These are phyloP conservation scores for Copidosoma floridanum DNA, from an alignment of 1,140 invertebrate genomes.

Conservation along the genomic window DNA sequence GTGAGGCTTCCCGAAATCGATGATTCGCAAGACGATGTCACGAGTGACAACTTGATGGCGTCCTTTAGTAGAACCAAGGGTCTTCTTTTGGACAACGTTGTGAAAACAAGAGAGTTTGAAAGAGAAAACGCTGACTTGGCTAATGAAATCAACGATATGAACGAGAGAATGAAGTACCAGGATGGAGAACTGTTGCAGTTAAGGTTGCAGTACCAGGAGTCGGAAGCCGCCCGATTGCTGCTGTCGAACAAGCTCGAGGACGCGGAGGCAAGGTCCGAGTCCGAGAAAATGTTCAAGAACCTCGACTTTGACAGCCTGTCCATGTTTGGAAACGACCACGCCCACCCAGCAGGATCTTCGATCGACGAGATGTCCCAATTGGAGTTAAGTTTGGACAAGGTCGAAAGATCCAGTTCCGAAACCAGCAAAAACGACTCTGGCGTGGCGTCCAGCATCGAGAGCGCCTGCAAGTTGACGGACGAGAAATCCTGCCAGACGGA, in stretches of 20 bases:
- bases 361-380: background rate
- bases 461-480: background rate
- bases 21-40: background rate
- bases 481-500: slow-evolving; percentile 16
- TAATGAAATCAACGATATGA: background rate
- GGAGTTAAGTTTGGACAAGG: slow-evolving; percentile 17
- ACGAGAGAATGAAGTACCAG: background rate
- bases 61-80: background rate
- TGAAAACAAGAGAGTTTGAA: background rate
- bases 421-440: slow-evolving; percentile 47
- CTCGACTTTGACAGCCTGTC: background rate
- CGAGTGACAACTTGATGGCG: too few species aligned
- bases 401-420: slow-evolving; percentile 24
- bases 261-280: background rate
- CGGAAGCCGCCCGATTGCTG: background rate
- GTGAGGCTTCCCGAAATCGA: background rate
- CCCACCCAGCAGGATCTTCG: too few species aligned
- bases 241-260: background rate
- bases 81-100: background rate
- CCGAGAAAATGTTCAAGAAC: slow-evolving; percentile 8
- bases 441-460: slow-evolving; percentile 25
- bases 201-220: background rate
- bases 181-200: background rate
- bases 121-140: background rate
- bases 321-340: too few species aligned